These are phyloP conservation scores for Idaea biselata DNA, from an alignment of 2,888 invertebrate genomes.

Conservation along the genomic window DNA sequence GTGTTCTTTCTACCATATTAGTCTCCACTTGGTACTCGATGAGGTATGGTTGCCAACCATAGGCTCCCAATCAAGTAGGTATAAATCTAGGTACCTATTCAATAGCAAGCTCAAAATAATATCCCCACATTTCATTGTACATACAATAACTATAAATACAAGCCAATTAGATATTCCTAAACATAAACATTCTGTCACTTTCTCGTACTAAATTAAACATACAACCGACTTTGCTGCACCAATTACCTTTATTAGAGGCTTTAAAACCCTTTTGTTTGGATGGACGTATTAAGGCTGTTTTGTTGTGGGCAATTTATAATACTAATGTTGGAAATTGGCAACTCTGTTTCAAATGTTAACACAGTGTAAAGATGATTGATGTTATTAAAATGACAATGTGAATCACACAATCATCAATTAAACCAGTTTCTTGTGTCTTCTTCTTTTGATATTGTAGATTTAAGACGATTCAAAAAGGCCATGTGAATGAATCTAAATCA, in stretches of 20 bases:
- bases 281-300: slow-evolving; percentile 20
- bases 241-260: slow-evolving; percentile 67
- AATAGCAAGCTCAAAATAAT: not conserved
- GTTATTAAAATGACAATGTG: too few relatives aligned
- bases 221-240: slow-evolving; percentile 46
- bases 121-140: not conserved
- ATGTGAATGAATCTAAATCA: too few relatives aligned
- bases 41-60: too few relatives aligned
- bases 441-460: not conserved
- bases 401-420: too few relatives aligned
- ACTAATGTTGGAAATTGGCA: not conserved
- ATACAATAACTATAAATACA: not conserved
- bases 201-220: slow-evolving; percentile 52
- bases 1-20: too few relatives aligned
- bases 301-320: not conserved
- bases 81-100: not conserved
- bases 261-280: slow-evolving; percentile 45
- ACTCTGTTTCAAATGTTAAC: too few relatives aligned
- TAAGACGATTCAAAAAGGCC: not conserved
- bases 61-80: too few relatives aligned
- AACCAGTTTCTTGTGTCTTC: too few relatives aligned
- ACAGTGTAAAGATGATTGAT: too few relatives aligned
- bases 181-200: slow-evolving; percentile 21
- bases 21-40: too few relatives aligned
- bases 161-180: slow-evolving; percentile 4